These are phyloP conservation scores for Leucoma salicis DNA, from an alignment of 2,888 invertebrate genomes.

Conservation along the genomic window DNA sequence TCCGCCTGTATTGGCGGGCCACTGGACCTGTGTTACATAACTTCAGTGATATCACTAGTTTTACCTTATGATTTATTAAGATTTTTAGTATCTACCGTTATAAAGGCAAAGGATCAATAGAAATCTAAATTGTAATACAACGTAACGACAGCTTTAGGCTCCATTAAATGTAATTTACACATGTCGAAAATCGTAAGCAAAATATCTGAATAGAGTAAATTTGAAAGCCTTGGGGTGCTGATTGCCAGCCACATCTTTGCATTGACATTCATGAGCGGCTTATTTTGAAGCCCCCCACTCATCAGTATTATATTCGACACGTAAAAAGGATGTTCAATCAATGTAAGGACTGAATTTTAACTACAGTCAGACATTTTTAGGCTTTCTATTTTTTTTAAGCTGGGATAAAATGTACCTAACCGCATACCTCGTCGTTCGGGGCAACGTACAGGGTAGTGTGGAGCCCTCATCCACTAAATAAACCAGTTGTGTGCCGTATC, in stretches of 20 bases:
- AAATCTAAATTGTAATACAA: background rate
- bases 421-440: too few species aligned
- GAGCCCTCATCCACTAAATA: too few species aligned
- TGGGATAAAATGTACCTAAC: too few species aligned
- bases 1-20: too few species aligned
- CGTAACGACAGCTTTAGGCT: background rate
- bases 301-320: slow-evolving; percentile 24
- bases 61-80: too few species aligned
- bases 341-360: background rate
- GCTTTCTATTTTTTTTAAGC: background rate
- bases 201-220: slow-evolving; percentile 59
- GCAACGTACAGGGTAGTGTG: too few species aligned
- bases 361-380: background rate
- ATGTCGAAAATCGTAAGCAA: slow-evolving; percentile 19
- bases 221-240: slow-evolving; percentile 51
- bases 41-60: too few species aligned
- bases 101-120: too few species aligned
- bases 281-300: slow-evolving; percentile 33
- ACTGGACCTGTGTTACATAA: too few species aligned
- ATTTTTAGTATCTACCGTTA: too few species aligned
- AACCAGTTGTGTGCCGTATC: too few species aligned
- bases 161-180: slow-evolving; percentile 10
- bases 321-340: slow-evolving; percentile 32
- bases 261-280: slow-evolving; percentile 41
- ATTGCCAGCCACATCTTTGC: slow-evolving; percentile 31